These are phyloP conservation scores for Monopis laevigella DNA, from an alignment of 2,888 invertebrate genomes.

Conservation along the genomic window DNA sequence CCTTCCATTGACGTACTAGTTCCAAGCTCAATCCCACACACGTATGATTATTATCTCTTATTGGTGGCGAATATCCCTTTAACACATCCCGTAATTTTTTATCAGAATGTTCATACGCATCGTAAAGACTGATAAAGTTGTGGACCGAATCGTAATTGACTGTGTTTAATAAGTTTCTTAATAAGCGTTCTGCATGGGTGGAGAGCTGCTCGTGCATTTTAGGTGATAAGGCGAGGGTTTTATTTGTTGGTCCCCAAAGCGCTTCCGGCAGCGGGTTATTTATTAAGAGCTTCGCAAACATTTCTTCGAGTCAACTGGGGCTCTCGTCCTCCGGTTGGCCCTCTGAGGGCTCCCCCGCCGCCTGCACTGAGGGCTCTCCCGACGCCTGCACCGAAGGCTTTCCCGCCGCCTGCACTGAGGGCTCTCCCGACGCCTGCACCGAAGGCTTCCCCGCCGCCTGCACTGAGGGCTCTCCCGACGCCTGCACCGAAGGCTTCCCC, in stretches of 20 bases:
- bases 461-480: too few species aligned
- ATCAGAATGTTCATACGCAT: conserved; percentile 74
- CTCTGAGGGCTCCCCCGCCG: too few species aligned
- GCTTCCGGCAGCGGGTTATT: conserved; percentile 59
- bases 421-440: too few species aligned
- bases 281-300: too few species aligned
- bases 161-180: conserved; percentile 84
- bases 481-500: too few species aligned
- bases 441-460: too few species aligned
- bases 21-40: conserved; percentile 90
- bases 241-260: conserved; percentile 57
- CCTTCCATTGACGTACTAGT: conserved; percentile 72
- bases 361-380: too few species aligned
- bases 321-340: too few species aligned
- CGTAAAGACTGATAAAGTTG: conserved; percentile 79
- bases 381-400: too few species aligned
- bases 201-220: conserved; percentile 84
- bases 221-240: conserved; percentile 77
- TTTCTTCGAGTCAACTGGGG: too few species aligned
- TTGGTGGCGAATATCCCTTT: conserved; percentile 79
- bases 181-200: conserved; percentile 81
- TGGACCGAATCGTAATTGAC: conserved; percentile 92
- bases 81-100: conserved; percentile 81
- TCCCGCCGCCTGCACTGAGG: too few species aligned
- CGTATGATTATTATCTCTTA: conserved; percentile 82